A percentile compares a stretch with the other conserved stretches of the same genome.
Conservation (phyloP, 2,797 vertebrate species). For the Brachyalestes nurse region DNA sequence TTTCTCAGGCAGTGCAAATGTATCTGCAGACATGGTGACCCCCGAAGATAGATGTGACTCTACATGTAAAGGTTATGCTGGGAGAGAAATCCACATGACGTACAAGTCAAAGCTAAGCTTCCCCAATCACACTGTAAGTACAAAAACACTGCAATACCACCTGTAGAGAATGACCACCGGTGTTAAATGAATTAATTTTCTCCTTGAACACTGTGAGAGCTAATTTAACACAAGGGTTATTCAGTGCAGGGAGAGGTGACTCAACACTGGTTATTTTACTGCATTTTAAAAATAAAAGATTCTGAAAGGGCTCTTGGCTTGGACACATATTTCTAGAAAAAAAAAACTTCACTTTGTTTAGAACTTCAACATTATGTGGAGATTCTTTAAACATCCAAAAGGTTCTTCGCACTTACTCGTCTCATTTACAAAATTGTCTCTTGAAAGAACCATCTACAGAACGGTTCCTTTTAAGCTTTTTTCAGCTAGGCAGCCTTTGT, state of each 20-base stretch:
- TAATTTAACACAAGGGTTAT: not conserved
- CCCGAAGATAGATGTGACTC: constrained; percentile 55
- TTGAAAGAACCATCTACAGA: not conserved
- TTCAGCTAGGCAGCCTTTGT: too few species aligned
- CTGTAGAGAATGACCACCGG: not conserved
- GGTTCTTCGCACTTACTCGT: not conserved
- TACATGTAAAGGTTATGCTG: constrained; percentile 30
- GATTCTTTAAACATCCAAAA: too few species aligned
- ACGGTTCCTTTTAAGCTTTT: not conserved
- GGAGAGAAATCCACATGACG: constrained; percentile 19
- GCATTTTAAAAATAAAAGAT: not conserved
- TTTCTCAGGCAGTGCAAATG: not conserved
- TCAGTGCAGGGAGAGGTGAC: not conserved
- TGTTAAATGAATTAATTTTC: not conserved
- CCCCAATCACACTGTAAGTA: constrained; percentile 5
- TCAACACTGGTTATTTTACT: not conserved
- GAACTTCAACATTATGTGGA: not conserved
- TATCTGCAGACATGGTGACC: constrained; percentile 61
- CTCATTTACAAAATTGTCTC: not conserved
- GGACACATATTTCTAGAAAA: not conserved
- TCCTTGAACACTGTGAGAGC: constrained; percentile 4
- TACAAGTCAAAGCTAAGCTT: constrained; percentile 14
- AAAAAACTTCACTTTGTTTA: not conserved
- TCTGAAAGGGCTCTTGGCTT: not conserved
- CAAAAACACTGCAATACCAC: constrained; percentile 7